Percentiles rank a stretch among this genome's conserved stretches.
These are phyloP conservation scores for Dynastes hyllus DNA, from an alignment of 2,888 invertebrate genomes.

Conservation along the genomic window DNA sequence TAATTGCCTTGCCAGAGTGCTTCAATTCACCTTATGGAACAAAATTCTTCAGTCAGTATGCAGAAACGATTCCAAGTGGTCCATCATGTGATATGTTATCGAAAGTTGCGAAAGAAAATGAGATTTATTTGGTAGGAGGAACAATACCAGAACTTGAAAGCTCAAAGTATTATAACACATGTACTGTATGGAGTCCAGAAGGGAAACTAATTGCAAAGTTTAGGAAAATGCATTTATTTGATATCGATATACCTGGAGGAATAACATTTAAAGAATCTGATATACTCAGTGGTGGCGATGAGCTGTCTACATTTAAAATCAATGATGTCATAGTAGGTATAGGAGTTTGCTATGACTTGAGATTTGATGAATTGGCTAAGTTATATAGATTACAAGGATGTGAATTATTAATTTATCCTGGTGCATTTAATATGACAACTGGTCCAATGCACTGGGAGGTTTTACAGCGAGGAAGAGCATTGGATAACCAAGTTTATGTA, in stretches of 20 bases:
- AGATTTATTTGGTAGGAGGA: conserved; percentile 90
- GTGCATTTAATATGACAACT: conserved; percentile 97
- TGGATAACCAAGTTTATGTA: conserved; percentile 93
- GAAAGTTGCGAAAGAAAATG: conserved; percentile 82
- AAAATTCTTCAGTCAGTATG: conserved; percentile 87
- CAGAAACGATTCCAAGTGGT: conserved; percentile 88
- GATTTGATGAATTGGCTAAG: conserved; percentile 92
- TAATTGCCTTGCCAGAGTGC: conserved; percentile 88
- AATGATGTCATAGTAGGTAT: conserved; percentile 86
- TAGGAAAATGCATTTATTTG: conserved; percentile 95
- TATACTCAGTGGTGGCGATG: conserved; percentile 83
- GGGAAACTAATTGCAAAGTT: conserved; percentile 87
- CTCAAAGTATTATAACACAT: conserved; percentile 87
- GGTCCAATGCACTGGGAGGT: conserved; percentile 96
- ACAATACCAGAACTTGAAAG: conserved; percentile 87
- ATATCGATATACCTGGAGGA: conserved; percentile 94
- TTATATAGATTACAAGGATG: conserved; percentile 81
- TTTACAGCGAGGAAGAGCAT: conserved; percentile 85
- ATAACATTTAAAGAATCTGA: conserved; percentile 96
- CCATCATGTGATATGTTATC: conserved; percentile 83
- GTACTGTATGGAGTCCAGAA: conserved; percentile 86
- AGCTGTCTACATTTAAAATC: conserved; percentile 82
- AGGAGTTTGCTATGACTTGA: conserved; percentile 95
- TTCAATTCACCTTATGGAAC: conserved; percentile 97
- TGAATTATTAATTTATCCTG: conserved; percentile 91